Evolutionary conservation across 1,140 invertebrate species (phyloP).

Genomic region (Pseudomyrmex sp.): DNA sequence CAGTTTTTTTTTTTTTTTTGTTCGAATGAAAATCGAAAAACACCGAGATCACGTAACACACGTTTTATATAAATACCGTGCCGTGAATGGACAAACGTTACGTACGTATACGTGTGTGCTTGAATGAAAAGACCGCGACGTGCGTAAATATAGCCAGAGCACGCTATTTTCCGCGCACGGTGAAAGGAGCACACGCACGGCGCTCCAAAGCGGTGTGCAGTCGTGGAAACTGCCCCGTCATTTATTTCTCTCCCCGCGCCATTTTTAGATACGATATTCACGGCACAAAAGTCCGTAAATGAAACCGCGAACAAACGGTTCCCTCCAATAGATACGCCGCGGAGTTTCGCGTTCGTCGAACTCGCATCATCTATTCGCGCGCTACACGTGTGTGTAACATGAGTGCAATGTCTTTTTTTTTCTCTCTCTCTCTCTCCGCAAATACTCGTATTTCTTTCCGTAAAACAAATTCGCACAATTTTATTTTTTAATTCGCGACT

Average conservation of each 20-base stretch:
- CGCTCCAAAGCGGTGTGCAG: not conserved
- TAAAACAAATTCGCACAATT: too few species aligned
- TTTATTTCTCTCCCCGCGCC: conserved; percentile 15
- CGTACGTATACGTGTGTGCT: not conserved
- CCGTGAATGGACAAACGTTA: conserved; percentile 43
- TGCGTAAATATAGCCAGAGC: conserved; percentile 48
- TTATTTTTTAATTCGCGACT: too few species aligned
- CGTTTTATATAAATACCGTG: conserved; percentile 36
- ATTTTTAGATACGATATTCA: conserved; percentile 16
- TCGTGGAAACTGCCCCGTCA: conserved; percentile 27
- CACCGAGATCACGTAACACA: not conserved
- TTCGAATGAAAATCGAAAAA: not conserved
- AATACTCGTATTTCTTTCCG: too few species aligned
- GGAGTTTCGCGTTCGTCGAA: conserved; percentile 13
- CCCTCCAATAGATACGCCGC: not conserved
- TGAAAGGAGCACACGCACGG: conserved; percentile 43
- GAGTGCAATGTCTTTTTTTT: not conserved
- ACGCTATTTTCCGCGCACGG: conserved; percentile 41
- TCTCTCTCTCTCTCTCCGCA: too few species aligned
- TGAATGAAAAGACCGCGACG: conserved; percentile 49
- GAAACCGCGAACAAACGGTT: not conserved
- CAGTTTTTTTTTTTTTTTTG: not conserved
- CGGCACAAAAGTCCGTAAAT: not conserved
- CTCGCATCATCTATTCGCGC: conserved; percentile 8
- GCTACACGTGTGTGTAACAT: not conserved